Conservation (phyloP, 2,113 vertebrate species). For the Scalopus aquaticus region DNA sequence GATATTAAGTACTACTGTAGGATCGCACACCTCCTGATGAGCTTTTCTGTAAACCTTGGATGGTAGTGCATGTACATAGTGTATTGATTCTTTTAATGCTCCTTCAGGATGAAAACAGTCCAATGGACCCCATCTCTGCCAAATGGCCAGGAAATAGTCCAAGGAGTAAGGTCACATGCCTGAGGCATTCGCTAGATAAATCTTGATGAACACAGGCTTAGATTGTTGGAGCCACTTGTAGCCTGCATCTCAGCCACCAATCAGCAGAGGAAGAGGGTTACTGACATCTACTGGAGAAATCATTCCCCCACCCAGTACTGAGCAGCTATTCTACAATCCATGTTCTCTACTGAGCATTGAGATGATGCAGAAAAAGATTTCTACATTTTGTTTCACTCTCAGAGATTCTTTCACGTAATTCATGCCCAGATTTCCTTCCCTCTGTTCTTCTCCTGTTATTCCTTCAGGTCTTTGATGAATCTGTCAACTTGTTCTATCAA, state of each 20-base stretch:
- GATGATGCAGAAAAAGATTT: neutral
- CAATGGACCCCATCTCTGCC: neutral
- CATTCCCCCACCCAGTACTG: neutral
- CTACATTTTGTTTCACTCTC: neutral
- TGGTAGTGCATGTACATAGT: neutral
- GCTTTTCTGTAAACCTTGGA: neutral
- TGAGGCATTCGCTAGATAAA: neutral
- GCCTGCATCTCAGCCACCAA: neutral
- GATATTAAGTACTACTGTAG: neutral
- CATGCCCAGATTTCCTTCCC: neutral
- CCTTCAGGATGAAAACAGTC: neutral
- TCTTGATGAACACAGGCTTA: neutral
- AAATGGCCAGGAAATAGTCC: neutral
- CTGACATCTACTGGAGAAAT: neutral
- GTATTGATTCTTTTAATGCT: neutral
- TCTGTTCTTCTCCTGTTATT: neutral
- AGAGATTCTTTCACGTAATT: neutral
- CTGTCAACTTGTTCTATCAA: neutral
- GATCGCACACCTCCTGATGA: neutral
- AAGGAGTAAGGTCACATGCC: neutral
- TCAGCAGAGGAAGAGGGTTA: neutral
- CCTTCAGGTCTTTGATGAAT: neutral
- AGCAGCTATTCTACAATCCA: neutral
- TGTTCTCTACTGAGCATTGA: neutral
- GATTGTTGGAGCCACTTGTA: neutral